These are phyloP conservation scores for Drosophila austrosaltans DNA, from an alignment of 2,888 invertebrate genomes.

Conservation along the genomic window DNA sequence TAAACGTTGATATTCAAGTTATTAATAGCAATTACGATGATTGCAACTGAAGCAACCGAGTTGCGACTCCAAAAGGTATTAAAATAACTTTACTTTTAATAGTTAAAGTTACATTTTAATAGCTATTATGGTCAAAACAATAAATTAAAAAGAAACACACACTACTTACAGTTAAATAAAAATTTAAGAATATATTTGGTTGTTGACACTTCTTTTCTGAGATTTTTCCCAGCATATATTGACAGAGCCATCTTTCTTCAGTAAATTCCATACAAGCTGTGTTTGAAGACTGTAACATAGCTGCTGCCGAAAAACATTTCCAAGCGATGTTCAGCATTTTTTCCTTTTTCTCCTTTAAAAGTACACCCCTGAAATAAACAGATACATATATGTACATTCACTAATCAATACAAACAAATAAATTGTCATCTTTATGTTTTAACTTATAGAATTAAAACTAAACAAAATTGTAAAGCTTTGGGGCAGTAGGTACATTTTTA, in stretches of 20 bases:
- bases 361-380: neutral
- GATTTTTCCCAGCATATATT: conserved; percentile 98
- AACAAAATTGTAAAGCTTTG: too few species aligned
- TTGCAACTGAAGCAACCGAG: too few species aligned
- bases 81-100: too few species aligned
- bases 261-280: conserved; percentile 83
- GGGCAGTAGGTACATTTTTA: too few species aligned
- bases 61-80: too few species aligned
- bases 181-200: conserved; percentile 88
- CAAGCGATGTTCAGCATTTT: neutral
- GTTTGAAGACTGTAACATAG: conserved; percentile 82
- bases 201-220: conserved; percentile 92
- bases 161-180: conserved; percentile 7
- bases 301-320: neutral
- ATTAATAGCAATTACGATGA: too few species aligned
- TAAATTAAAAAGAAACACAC: too few species aligned
- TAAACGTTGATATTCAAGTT: too few species aligned
- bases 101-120: too few species aligned
- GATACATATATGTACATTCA: neutral
- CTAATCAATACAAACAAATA: neutral
- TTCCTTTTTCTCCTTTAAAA: neutral
- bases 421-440: neutral
- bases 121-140: too few species aligned
- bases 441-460: too few species aligned
- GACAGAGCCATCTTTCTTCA: conserved; percentile 96